Base-by-base conservation (phyloP, 2,113 vertebrate genomes). In the Actenoides hombroni region DNA sequence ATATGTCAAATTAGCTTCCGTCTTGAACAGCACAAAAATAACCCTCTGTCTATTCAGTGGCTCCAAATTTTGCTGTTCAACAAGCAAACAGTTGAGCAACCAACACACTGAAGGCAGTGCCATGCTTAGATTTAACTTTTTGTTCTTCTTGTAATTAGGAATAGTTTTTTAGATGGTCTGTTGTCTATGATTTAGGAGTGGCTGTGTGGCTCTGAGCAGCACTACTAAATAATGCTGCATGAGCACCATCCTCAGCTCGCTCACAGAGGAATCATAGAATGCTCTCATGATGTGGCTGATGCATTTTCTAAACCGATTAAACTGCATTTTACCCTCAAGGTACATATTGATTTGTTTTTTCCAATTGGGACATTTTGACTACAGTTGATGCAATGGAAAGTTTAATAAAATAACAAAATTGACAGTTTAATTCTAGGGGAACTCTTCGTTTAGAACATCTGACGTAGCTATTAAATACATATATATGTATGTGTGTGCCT, bases 371-470 rank as follows among this genome's bases (percentile, higher is more conserved):
- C 85, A 61, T 92, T 84, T 83, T 91, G 64, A 40, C 65, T 90
- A 25, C 57, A 86, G 56, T 86, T 93, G 90, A 93, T 92, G 90
- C 83, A 94, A 93, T 96, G 95, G 96, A 96, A 97, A 96, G 48
- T 92, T 64, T 26, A 42, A 90, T 90, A 71, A 96, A 86, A 90
- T 33, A 63, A 54, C 19, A 39, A 78, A 86, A 92, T 81, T 20
- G 81, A 82, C 67, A 79, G 16, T 51, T 92, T 71, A 83, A 78
- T 86, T 94, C 26, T 78, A 84, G 21, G 35, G 16, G 61, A 69
- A 37, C 20, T 54, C 37, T 88, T 63, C 65, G 35, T 76, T 84
- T 76, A 92, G 79, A 69, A 65, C 71, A 75, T 59, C 53, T 86
- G 68, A 85, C 0, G 0, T 63, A 42, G 51, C 48, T 92, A 9